Evolutionary conservation across 2,888 invertebrate genomes (phyloP).

Genomic region (Coleophora flavipennella): DNA sequence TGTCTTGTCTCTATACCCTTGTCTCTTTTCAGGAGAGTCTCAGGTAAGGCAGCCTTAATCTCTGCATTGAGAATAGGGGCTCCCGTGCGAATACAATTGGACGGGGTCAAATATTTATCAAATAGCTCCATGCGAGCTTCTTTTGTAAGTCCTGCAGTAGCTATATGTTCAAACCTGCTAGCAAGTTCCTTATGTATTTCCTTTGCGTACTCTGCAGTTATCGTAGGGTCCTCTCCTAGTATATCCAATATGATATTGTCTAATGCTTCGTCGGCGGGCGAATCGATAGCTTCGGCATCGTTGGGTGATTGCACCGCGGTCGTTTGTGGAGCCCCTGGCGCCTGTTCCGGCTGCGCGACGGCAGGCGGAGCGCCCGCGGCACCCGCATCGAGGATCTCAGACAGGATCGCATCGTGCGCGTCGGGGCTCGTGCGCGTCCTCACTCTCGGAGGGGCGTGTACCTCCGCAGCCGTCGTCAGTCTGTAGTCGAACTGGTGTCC

Average conservation of each 20-base stretch:
- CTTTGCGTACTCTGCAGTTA: neutral
- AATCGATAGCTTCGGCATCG: neutral
- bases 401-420: no score
- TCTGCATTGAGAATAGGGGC: constrained; percentile 7
- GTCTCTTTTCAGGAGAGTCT: constrained; percentile 3
- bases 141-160: constrained; percentile 2
- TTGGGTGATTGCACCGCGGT: neutral
- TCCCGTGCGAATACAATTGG: constrained; percentile 4
- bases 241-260: no score
- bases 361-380: neutral
- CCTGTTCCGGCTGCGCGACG: neutral
- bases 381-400: no score
- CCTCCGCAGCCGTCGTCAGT: no score
- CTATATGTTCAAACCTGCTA: constrained; percentile 1
- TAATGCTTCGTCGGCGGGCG: no score
- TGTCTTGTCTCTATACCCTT: constrained; percentile 7
- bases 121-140: constrained; percentile 5
- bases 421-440: no score
- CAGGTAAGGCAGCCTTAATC: no score
- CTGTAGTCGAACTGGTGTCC: no score
- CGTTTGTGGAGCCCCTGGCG: neutral
- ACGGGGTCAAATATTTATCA: constrained; percentile 7
- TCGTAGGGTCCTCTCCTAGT: neutral
- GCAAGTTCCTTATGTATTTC: neutral
- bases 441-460: no score